Conservation (phyloP, 2,888 invertebrate genomes). For the Drosophila rellima region DNA sequence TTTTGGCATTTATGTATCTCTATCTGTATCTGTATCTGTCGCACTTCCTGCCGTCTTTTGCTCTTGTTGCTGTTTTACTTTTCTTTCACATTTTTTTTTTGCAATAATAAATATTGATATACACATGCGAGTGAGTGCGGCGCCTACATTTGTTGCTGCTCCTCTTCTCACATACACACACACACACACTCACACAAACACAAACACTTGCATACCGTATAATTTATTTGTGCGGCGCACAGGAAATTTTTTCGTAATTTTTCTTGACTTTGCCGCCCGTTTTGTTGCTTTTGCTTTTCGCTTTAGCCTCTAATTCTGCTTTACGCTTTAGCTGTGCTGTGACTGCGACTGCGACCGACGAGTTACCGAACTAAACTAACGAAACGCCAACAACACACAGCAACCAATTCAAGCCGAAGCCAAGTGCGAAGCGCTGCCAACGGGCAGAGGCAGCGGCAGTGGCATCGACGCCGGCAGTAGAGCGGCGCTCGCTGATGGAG, state of each 20-base stretch:
- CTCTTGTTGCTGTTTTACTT: constrained; percentile 33
- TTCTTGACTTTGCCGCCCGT: constrained; percentile 57
- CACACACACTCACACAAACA: constrained; percentile 18
- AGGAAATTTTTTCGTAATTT: constrained; percentile 58
- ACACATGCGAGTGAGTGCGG: constrained; percentile 35
- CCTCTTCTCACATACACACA: constrained; percentile 18
- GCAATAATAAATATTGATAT: constrained; percentile 70
- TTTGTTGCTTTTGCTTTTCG: constrained; percentile 27
- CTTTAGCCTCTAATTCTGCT: constrained; percentile 24
- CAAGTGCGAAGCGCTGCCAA: constrained; percentile 58
- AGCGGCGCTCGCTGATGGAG: constrained; percentile 55
- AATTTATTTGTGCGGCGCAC: constrained; percentile 53
- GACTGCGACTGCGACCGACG: constrained; percentile 74
- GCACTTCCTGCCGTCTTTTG: constrained; percentile 68
- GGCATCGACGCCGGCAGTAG: constrained; percentile 45
- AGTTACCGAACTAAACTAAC: constrained; percentile 84
- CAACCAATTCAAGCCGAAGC: constrained; percentile 64
- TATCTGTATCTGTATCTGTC: constrained; percentile 74
- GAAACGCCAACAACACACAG: constrained; percentile 61
- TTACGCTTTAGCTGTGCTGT: constrained; percentile 7
- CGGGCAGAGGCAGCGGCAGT: constrained; percentile 37
- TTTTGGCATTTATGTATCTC: constrained; percentile 60
- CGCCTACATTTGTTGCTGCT: constrained; percentile 35
- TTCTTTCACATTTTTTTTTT: constrained; percentile 43
- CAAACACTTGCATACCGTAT: constrained; percentile 36